Evolutionary conservation across 2,888 invertebrate genomes (phyloP), one percentile per base, ranked within the genome.

Genomic region (Celastrina argiolus): DNA sequence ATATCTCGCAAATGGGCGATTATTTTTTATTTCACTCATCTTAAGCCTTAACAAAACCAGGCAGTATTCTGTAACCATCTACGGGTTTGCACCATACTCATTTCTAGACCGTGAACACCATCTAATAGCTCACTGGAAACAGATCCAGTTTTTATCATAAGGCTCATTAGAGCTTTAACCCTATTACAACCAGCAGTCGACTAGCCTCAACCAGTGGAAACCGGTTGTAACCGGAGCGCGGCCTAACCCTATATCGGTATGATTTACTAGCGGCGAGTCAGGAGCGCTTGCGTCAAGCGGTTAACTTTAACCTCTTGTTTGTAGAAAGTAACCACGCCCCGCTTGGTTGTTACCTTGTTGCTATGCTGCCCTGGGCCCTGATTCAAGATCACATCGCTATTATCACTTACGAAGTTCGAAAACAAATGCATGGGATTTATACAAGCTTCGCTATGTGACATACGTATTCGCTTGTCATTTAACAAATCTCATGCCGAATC

Each of bases 151-250:
- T 58, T 58, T 58, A 16, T 31, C 8, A 18, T 8, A 31, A 16
- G 31, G 14, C 31, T 58, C 58, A 58, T 58, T 58, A 58, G 58
- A 16, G 58, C 58, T 31, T 8, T 31, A 31, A 58, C 58, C 31
- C 31, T n/a, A 58, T 58, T 58, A n/a, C 42, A n/a, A 42, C 42
- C n/a, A 10, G 42, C 10, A 2, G 2, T 31, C 31, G 0, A 31
- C 28, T n/a, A 7, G 58, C 31, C 8, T n/a, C 22, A 3, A 26
- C 51, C 12, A 14, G 22, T 22, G 1, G 12, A 3, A 51, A 51
- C 51, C 22, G 5, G 51, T 51, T 51, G 1, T 8, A 12, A 18
- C 51, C 51, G 1, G 22, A 22, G 3, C 42, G n/a, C 14, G 56
- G 28, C 56, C 56, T 56, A 56, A 56, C 56, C 56, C 56, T 16